These are phyloP conservation scores for Drosophila sordidula DNA, from an alignment of 2,888 invertebrate species.

Conservation along the genomic window DNA sequence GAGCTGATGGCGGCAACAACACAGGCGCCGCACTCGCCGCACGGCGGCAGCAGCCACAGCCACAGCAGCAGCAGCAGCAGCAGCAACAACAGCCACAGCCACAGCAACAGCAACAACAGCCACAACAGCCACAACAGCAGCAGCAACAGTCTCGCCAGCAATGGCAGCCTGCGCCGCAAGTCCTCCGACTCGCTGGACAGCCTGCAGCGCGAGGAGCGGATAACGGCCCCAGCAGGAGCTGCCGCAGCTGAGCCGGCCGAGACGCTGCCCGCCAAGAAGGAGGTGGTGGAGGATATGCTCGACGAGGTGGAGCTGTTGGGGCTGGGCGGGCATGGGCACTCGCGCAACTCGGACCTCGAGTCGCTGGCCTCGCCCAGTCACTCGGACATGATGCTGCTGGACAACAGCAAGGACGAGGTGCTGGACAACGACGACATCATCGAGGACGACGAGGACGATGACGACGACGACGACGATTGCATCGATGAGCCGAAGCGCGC, in stretches of 20 bases:
- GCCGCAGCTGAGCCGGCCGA: conserved; percentile 27
- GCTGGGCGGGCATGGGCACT: conserved; percentile 66
- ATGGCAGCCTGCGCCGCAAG: conserved; percentile 70
- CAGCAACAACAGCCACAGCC: conserved; percentile 44
- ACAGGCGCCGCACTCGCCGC: conserved; percentile 85
- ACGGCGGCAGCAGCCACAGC: conserved; percentile 74
- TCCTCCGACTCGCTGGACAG: conserved; percentile 77
- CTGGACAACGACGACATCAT: conserved; percentile 86
- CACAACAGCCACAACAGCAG: conserved; percentile 35
- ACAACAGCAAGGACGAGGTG: conserved; percentile 89
- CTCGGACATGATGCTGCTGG: conserved; percentile 86
- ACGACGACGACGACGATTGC: conserved; percentile 87
- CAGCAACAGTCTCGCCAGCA: conserved; percentile 63
- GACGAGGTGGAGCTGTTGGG: conserved; percentile 84
- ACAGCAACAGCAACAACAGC: conserved; percentile 45
- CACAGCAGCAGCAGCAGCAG: conserved; percentile 64
- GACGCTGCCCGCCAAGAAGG: conserved; percentile 81
- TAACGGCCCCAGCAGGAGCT: conserved; percentile 34
- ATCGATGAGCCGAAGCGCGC: conserved; percentile 84
- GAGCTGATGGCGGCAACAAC: conserved; percentile 69
- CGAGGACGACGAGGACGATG: conserved; percentile 86
- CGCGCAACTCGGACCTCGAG: conserved; percentile 84
- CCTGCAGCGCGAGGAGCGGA: conserved; percentile 51
- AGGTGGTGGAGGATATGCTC: conserved; percentile 82
- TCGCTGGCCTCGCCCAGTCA: conserved; percentile 87